A percentile compares a stretch with the other conserved stretches of the same genome.
phyloP scores from a whole-genome alignment of 1,140 invertebrate genomes.

The Megalonaias nervosa region DNA sequence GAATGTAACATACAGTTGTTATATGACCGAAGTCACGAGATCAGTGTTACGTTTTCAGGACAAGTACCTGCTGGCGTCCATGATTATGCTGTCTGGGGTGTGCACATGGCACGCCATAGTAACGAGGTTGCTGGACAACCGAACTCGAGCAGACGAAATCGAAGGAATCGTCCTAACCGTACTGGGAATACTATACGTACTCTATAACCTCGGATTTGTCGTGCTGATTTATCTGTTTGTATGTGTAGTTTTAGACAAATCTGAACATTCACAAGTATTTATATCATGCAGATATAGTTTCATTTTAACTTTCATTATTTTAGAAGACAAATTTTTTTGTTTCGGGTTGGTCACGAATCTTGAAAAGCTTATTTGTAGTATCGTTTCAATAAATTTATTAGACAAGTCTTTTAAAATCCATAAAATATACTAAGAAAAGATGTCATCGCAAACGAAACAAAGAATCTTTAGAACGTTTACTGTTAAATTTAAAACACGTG shows the following conservation, averaged over 20 bases:
- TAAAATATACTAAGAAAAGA: too few relatives aligned
- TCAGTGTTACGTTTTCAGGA: conserved; percentile 55
- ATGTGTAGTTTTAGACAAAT: conserved; percentile 36
- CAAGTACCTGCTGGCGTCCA: conserved; percentile 67
- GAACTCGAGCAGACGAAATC: conserved; percentile 43
- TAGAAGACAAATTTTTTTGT: neutral
- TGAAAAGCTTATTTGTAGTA: neutral
- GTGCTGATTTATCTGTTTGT: conserved; percentile 66
- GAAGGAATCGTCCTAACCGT: conserved; percentile 60
- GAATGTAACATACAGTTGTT: too few relatives aligned
- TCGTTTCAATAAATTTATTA: neutral
- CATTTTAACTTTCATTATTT: neutral
- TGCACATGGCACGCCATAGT: conserved; percentile 70
- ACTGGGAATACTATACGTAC: conserved; percentile 57
- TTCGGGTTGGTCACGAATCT: neutral
- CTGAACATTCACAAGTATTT: neutral
- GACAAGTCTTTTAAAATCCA: neutral
- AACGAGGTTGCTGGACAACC: conserved; percentile 45
- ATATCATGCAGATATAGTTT: neutral
- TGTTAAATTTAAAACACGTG: too few relatives aligned
- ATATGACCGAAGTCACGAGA: neutral
- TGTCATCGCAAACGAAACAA: too few relatives aligned
- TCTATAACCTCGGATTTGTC: conserved; percentile 68
- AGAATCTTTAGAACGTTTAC: too few relatives aligned
- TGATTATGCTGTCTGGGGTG: conserved; percentile 66